Evolutionary conservation across 2,113 vertebrate species (phyloP).

Genomic region (Halichoeres trimaculatus): DNA sequence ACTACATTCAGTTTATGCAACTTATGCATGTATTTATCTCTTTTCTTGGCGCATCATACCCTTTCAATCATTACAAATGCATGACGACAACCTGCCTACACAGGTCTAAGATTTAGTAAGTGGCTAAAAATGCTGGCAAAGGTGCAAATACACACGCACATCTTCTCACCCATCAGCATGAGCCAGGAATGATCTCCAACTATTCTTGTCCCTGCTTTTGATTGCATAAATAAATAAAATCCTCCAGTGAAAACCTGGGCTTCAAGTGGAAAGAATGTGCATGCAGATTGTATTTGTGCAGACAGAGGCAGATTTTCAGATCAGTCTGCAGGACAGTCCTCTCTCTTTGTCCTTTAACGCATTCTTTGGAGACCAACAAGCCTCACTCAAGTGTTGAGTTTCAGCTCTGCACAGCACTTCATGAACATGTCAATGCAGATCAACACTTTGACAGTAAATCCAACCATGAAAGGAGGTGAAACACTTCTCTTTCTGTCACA

Average conservation of each 20-base stretch:
- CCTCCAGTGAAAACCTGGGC: constrained; percentile 14
- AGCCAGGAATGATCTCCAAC: constrained; percentile 38
- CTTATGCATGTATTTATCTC: background rate
- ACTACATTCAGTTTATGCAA: background rate
- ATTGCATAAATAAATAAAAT: constrained; percentile 55
- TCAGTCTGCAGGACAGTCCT: constrained; percentile 14
- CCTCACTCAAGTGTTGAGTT: constrained; percentile 61
- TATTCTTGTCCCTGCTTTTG: constrained; percentile 44
- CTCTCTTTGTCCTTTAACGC: constrained; percentile 43
- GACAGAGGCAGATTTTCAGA: constrained; percentile 19
- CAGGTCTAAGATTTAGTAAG: constrained; percentile 55
- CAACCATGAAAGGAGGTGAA: constrained; percentile 43
- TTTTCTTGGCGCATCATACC: background rate
- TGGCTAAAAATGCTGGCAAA: constrained; percentile 58
- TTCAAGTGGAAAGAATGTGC: constrained; percentile 59
- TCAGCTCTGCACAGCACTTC: constrained; percentile 58
- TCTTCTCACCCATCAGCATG: constrained; percentile 25
- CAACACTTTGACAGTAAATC: constrained; percentile 67
- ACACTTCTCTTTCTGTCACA: constrained; percentile 35
- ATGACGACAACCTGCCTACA: constrained; percentile 49
- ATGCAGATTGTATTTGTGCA: constrained; percentile 45
- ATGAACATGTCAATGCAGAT: constrained; percentile 65
- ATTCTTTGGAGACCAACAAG: constrained; percentile 49
- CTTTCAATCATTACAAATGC: constrained; percentile 2
- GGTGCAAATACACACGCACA: constrained; percentile 29